A percentile compares a stretch with the other conserved stretches of the same genome.
Conservation (phyloP, 2,888 invertebrate species). For the Hypena proboscidalis region DNA sequence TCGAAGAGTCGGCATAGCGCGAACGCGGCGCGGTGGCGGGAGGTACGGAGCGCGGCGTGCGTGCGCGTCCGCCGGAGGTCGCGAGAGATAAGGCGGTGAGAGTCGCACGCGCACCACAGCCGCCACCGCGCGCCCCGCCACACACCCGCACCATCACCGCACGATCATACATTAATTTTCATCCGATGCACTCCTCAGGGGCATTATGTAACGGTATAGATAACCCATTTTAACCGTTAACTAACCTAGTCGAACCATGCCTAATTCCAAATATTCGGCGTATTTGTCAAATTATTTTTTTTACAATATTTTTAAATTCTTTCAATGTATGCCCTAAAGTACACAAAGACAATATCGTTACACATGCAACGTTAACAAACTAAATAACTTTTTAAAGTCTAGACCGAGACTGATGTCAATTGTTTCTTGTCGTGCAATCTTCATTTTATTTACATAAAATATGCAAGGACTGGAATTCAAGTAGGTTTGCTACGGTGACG, state of each 20-base stretch:
- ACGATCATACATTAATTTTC: slow-evolving; percentile 74
- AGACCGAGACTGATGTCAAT: slow-evolving; percentile 57
- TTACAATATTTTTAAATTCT: too few species aligned
- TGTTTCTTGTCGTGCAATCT: slow-evolving; percentile 68
- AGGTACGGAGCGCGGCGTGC: slow-evolving; percentile 69
- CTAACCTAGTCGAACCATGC: slow-evolving; percentile 26
- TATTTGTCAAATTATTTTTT: neutral
- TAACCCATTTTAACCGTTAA: slow-evolving; percentile 65
- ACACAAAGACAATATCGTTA: slow-evolving; percentile 18
- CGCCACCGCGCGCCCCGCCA: slow-evolving; percentile 66
- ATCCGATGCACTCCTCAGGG: slow-evolving; percentile 71
- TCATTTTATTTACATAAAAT: slow-evolving; percentile 73
- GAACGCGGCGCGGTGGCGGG: slow-evolving; percentile 59
- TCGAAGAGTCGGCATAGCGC: slow-evolving; percentile 75
- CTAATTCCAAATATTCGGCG: slow-evolving; percentile 12
- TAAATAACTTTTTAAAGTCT: slow-evolving; percentile 46
- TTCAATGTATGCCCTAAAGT: too few species aligned
- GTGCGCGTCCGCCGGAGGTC: slow-evolving; percentile 84
- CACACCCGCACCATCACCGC: slow-evolving; percentile 66
- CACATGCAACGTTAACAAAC: slow-evolving; percentile 23
- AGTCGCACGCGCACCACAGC: slow-evolving; percentile 76
- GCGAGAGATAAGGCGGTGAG: slow-evolving; percentile 85
- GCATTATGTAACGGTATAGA: slow-evolving; percentile 78
- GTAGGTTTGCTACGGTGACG: slow-evolving; percentile 69
- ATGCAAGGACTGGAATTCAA: slow-evolving; percentile 70